Evolutionary conservation across 1,140 invertebrate genomes (phyloP).

Genomic region (Linepithema humile): DNA sequence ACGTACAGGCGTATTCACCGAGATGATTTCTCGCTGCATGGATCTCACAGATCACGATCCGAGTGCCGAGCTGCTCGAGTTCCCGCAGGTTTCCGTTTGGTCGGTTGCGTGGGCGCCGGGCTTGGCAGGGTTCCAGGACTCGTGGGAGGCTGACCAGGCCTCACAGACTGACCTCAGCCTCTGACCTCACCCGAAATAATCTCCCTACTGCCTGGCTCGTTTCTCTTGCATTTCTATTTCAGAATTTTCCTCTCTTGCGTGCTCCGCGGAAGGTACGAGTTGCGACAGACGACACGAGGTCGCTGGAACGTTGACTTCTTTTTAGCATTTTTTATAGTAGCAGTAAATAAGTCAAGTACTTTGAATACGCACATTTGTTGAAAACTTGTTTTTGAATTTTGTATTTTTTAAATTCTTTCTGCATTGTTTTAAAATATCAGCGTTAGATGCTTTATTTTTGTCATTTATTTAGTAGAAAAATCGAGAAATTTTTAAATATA

Average conservation of each 20-base stretch:
- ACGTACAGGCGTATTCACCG: constrained; percentile 27
- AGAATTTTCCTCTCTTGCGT: constrained; percentile 67
- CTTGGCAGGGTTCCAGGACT: constrained; percentile 82
- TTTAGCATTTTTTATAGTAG: not conserved
- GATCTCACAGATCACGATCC: constrained; percentile 68
- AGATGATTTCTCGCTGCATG: constrained; percentile 62
- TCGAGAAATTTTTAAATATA: not conserved
- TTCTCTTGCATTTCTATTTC: constrained; percentile 74
- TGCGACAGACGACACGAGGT: not conserved
- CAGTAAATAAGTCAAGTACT: not conserved
- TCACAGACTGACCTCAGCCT: constrained; percentile 84
- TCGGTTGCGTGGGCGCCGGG: constrained; percentile 78
- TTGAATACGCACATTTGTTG: not conserved
- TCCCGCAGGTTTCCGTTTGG: constrained; percentile 67
- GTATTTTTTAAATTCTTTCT: not conserved
- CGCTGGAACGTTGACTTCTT: constrained; percentile 1
- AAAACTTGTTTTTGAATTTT: not conserved
- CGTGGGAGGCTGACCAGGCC: constrained; percentile 84
- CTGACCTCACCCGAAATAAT: constrained; percentile 85
- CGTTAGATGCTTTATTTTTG: not conserved
- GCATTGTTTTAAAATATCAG: not conserved
- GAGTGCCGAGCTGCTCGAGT: constrained; percentile 66
- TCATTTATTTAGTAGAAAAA: not conserved
- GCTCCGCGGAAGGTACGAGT: constrained; percentile 41
- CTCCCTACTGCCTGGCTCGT: constrained; percentile 71